Evolutionary conservation across 1,140 invertebrate genomes (phyloP).

Genomic region (Mesaphorura yosii): DNA sequence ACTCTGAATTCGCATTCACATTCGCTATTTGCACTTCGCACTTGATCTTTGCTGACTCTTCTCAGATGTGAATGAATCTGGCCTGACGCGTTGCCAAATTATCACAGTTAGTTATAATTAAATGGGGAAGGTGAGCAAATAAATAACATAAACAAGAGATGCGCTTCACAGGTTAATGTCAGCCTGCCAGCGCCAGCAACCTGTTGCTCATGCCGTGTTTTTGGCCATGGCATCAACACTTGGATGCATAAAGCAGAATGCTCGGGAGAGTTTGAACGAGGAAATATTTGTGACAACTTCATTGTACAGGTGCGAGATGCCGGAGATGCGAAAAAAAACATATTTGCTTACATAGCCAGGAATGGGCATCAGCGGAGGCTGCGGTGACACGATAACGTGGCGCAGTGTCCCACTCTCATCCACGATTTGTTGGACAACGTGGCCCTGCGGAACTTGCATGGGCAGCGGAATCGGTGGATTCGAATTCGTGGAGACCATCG

Average conservation of each 20-base stretch:
- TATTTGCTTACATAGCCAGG: conserved; percentile 48
- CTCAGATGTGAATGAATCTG: not conserved
- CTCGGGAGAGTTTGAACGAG: too few relatives aligned
- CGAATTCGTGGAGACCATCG: conserved; percentile 68
- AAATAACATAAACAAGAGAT: too few relatives aligned
- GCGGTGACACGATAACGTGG: conserved; percentile 69
- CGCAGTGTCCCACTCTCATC: conserved; percentile 74
- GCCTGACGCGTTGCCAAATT: not conserved
- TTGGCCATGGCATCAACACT: too few relatives aligned
- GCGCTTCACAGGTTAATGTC: too few relatives aligned
- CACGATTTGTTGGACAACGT: conserved; percentile 76
- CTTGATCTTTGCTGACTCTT: not conserved
- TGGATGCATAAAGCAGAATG: too few relatives aligned
- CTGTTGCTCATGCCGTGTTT: too few relatives aligned
- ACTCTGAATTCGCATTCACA: not conserved
- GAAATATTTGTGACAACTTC: too few relatives aligned
- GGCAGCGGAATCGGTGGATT: conserved; percentile 67
- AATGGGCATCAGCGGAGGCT: conserved; percentile 47
- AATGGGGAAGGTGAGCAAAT: too few relatives aligned
- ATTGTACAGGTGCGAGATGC: not conserved
- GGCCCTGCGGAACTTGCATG: conserved; percentile 76
- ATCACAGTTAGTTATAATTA: too few relatives aligned
- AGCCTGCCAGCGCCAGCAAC: not conserved
- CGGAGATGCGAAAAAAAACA: not conserved
- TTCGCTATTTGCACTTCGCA: not conserved